Percentiles rank a stretch among this genome's conserved stretches.
phyloP scores from a whole-genome alignment of 2,888 invertebrate genomes.

The Priocnemis perturbator region DNA sequence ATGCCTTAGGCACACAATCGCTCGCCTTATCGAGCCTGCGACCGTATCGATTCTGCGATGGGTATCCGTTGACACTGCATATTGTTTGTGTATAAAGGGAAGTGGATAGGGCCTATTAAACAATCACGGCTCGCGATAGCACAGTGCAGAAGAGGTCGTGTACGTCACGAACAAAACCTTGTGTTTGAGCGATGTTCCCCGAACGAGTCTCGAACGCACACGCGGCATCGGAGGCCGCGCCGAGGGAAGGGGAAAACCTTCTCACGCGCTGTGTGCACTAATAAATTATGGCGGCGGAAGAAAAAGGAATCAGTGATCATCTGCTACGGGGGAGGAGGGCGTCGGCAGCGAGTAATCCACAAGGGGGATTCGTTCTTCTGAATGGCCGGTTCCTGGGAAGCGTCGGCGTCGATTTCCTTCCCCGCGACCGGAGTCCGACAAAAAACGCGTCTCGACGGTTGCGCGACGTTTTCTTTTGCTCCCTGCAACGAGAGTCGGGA shows the following conservation, averaged over 20 bases:
- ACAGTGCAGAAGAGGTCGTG: no score
- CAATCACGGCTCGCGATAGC: no score
- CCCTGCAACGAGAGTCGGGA: neutral
- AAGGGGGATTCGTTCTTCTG: constrained; percentile 47
- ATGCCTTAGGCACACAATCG: constrained; percentile 50
- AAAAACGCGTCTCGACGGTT: constrained; percentile 24
- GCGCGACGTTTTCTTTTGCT: constrained; percentile 30
- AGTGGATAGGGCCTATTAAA: no score
- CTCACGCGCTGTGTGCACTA: constrained; percentile 55
- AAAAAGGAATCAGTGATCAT: constrained; percentile 55
- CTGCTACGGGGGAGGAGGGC: constrained; percentile 31
- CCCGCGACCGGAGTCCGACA: constrained; percentile 32
- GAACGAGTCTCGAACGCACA: neutral
- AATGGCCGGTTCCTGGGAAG: constrained; percentile 49
- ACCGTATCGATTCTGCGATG: no score
- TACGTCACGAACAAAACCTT: no score
- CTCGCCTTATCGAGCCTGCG: constrained; percentile 18
- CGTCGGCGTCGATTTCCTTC: constrained; percentile 60
- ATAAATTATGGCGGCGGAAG: constrained; percentile 56
- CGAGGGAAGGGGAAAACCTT: constrained; percentile 42
- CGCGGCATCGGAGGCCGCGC: constrained; percentile 16
- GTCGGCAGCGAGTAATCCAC: constrained; percentile 25
- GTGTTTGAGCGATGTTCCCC: no score
- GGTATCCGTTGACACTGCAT: no score
- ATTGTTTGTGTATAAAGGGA: no score